A percentile compares a stretch with the other conserved stretches of the same genome.
Conservation (phyloP, 2,797 vertebrate genomes). For the Alfaro cultratus region DNA sequence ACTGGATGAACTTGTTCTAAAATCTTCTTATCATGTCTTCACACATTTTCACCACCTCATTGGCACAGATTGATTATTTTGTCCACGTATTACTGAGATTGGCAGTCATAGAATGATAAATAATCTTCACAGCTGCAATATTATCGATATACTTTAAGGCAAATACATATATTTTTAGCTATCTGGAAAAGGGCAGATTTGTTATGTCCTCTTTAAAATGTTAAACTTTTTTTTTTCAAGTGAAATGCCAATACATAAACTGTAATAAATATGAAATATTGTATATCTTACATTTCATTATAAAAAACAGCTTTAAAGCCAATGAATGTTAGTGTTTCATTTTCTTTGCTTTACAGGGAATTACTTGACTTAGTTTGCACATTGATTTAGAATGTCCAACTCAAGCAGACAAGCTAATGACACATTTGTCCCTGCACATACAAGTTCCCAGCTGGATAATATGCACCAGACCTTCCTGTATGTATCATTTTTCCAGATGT, state of each 20-base stretch:
- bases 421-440: conserved; percentile 50
- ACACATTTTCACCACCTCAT: conserved; percentile 35
- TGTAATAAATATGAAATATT: conserved; percentile 15
- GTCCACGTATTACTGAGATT: conserved; percentile 31
- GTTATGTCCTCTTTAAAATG: conserved; percentile 19
- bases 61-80: conserved; percentile 28
- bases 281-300: conserved; percentile 12
- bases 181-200: conserved; percentile 18
- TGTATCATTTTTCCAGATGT: conserved; percentile 40
- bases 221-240: conserved; percentile 23
- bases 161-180: conserved; percentile 29
- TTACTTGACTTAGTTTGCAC: not conserved
- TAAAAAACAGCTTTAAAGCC: conserved; percentile 22
- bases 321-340: conserved; percentile 3
- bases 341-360: conserved; percentile 17
- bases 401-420: conserved; percentile 41
- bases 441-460: conserved; percentile 32
- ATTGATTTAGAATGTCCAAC: conserved; percentile 38
- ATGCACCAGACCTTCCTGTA: conserved; percentile 19
- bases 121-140: conserved; percentile 43
- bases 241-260: conserved; percentile 3
- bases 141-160: conserved; percentile 18
- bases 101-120: conserved; percentile 32
- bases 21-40: conserved; percentile 39
- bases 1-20: conserved; percentile 29